These are phyloP conservation scores for Oscheius sp. DNA, from an alignment of 2,888 invertebrate species.

Conservation along the genomic window DNA sequence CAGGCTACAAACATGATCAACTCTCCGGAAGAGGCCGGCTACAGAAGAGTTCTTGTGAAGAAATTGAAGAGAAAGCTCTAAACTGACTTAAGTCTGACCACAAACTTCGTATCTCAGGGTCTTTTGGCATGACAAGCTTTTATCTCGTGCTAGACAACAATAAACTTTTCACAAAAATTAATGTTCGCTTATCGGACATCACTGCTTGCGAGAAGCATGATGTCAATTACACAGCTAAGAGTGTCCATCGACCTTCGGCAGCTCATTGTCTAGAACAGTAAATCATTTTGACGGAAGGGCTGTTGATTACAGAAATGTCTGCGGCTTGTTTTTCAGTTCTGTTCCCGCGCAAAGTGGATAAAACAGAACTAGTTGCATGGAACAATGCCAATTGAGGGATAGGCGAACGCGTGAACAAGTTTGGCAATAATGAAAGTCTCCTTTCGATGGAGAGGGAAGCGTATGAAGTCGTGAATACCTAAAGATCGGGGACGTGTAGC, in stretches of 20 bases:
- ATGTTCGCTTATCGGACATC: neutral
- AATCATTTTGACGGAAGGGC: slow-evolving; percentile 1
- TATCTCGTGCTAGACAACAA: too few relatives aligned
- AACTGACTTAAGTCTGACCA: neutral
- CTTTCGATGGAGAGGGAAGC: too few relatives aligned
- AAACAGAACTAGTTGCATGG: too few relatives aligned
- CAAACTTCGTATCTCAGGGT: slow-evolving; percentile 17
- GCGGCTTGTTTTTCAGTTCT: too few relatives aligned
- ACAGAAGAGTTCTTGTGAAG: slow-evolving; percentile 12
- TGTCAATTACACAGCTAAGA: slow-evolving; percentile 15
- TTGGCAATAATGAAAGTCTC: too few relatives aligned
- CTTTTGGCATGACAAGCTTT: slow-evolving; percentile 3
- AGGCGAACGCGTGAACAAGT: too few relatives aligned
- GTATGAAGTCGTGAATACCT: too few relatives aligned
- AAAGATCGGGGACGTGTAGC: too few relatives aligned
- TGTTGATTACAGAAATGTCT: neutral
- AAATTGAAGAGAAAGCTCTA: neutral
- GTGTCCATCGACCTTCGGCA: neutral
- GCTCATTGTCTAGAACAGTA: neutral
- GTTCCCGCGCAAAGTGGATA: too few relatives aligned
- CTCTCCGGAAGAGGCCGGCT: slow-evolving; percentile 36
- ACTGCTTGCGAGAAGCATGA: neutral
- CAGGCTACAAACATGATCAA: slow-evolving; percentile 22
- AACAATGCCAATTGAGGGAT: too few relatives aligned
- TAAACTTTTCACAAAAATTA: neutral